Percentiles rank a stretch among this genome's conserved stretches.
Evolutionary conservation across 1,140 invertebrate species (phyloP).

Genomic region (Pogonomyrmex californicus): DNA sequence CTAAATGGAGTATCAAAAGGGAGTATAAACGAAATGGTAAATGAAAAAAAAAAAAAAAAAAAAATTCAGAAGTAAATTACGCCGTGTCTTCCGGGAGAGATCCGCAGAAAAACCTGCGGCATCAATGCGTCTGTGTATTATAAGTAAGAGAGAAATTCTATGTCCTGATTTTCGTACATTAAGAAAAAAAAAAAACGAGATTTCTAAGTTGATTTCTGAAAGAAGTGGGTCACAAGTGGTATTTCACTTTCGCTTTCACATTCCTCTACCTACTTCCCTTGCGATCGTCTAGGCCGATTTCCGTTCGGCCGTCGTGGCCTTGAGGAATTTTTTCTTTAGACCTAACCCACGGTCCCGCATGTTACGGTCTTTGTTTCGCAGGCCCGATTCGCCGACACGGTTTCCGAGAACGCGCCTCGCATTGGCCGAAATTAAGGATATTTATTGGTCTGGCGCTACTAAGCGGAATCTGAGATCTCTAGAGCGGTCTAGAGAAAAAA

Average conservation of each 20-base stretch:
- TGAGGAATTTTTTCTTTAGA: conserved; percentile 43
- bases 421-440: conserved; percentile 78
- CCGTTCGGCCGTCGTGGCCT: conserved; percentile 40
- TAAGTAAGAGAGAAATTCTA: too few relatives aligned
- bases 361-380: conserved; percentile 72
- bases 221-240: conserved; percentile 42
- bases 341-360: conserved; percentile 61
- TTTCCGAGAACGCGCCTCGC: conserved; percentile 75
- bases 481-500: conserved; percentile 23
- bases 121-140: neutral
- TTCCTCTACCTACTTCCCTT: conserved; percentile 26
- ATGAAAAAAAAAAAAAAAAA: neutral
- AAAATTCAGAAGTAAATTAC: neutral
- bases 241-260: conserved; percentile 48
- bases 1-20: conserved; percentile 4
- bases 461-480: conserved; percentile 74
- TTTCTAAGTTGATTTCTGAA: conserved; percentile 10
- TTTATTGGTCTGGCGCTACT: conserved; percentile 80
- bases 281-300: conserved; percentile 43
- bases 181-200: neutral
- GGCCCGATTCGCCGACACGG: conserved; percentile 46
- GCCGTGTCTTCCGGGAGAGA: neutral
- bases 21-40: neutral
- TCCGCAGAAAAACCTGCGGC: neutral
- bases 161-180: neutral